These are phyloP conservation scores for Sebastes hopkinsi DNA, from an alignment of 2,797 vertebrate species.

Conservation along the genomic window DNA sequence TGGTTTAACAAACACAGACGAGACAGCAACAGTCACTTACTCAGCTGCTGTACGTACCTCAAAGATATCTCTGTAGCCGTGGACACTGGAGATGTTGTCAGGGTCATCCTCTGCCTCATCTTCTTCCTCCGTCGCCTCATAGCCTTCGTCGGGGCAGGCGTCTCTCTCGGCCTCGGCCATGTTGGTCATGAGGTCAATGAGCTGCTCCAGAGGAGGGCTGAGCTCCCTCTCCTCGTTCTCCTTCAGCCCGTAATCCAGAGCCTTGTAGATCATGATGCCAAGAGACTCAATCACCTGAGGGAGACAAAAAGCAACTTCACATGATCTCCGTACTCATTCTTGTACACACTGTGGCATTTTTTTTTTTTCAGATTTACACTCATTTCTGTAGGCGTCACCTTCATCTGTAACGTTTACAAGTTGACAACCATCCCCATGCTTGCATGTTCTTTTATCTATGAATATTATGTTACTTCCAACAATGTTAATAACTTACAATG, in stretches of 20 bases:
- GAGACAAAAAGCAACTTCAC: not conserved
- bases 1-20: not conserved
- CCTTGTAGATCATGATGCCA: constrained; percentile 98
- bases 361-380: not conserved
- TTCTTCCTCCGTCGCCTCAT: constrained; percentile 93
- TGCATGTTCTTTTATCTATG: not conserved
- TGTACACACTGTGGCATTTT: not conserved
- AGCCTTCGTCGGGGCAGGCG: constrained; percentile 91
- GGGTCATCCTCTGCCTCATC: constrained; percentile 84
- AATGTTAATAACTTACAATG: not conserved
- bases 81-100: constrained; percentile 74
- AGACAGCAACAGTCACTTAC: not conserved
- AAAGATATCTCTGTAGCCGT: constrained; percentile 90
- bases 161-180: constrained; percentile 83
- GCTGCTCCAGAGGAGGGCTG: constrained; percentile 93
- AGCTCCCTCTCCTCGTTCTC: constrained; percentile 97
- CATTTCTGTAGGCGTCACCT: not conserved
- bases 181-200: constrained; percentile 97
- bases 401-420: not conserved
- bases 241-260: constrained; percentile 97
- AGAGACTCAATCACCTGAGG: constrained; percentile 92
- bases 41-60: constrained; percentile 81
- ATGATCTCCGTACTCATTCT: not conserved
- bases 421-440: not conserved
- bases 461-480: not conserved